Base-by-base conservation (phyloP, 92 coral and sea anemone species). In the Heliopora coerulea region DNA sequence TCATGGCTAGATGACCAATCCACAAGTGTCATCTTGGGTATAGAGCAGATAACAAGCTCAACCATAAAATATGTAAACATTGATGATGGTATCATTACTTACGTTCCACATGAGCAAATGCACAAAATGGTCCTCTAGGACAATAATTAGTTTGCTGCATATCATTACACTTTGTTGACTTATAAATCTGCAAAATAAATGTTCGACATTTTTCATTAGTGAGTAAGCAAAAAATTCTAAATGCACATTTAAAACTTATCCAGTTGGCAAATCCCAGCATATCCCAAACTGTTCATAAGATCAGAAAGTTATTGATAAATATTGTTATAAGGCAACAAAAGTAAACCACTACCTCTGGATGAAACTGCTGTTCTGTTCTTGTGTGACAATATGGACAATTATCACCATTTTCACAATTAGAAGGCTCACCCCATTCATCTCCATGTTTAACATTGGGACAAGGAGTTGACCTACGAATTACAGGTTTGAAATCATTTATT, bases 21-120 rank as follows among this genome's bases (percentile, higher is more conserved):
- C n/a, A n/a, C n/a, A n/a, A n/a, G n/a, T n/a, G n/a, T n/a, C n/a
- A n/a, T n/a, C n/a, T n/a, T n/a, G n/a, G n/a, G n/a, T n/a, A n/a
- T n/a, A n/a, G n/a, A n/a, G n/a, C n/a, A n/a, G n/a, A n/a, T n/a
- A n/a, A n/a, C n/a, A n/a, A n/a, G n/a, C n/a, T n/a, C n/a, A n/a
- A n/a, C n/a, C n/a, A n/a, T n/a, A n/a, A 6, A 7, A 46, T 6
- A 7, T 46, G 52, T 6, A n/a, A n/a, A n/a, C n/a, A n/a, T n/a
- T n/a, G n/a, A n/a, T n/a, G n/a, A n/a, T n/a, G n/a, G n/a, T n/a
- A n/a, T n/a, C n/a, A n/a, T n/a, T n/a, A 88, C 98, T 93, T 86
- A 93, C 98, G 96, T 75, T 93, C 98, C 49, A 93, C 98, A 76
- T 93, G 98, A n/a, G 98, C 98, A 90, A 93, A 93, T 26, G 98